Conservation (phyloP, 64 coral and sea anemone genomes). For the Pocillopora damicornis region DNA sequence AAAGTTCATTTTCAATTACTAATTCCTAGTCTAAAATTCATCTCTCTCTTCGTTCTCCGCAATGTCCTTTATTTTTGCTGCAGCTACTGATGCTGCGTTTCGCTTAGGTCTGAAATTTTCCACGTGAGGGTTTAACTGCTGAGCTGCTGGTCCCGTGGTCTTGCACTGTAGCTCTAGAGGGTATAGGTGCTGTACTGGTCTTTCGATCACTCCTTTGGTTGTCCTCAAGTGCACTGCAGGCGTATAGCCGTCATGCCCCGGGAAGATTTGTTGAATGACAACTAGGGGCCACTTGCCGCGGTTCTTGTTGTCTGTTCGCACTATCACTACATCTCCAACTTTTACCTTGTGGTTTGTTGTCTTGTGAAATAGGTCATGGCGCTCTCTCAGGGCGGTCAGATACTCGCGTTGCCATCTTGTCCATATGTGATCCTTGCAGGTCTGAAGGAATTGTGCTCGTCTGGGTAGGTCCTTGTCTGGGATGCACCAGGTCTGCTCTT, state of each 20-base stretch:
- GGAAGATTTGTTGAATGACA: constrained; percentile 34
- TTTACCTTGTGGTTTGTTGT: constrained; percentile 8
- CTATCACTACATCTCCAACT: constrained; percentile 27
- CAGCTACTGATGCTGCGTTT: constrained; percentile 40
- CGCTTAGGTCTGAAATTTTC: constrained; percentile 33
- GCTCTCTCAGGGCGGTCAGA: neutral
- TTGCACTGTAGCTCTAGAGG: constrained; percentile 43
- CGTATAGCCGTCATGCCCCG: constrained; percentile 47
- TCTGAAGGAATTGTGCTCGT: neutral
- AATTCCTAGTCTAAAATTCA: too few species aligned
- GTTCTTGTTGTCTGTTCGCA: constrained; percentile 43
- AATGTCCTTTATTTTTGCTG: constrained; percentile 39
- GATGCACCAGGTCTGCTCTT: neutral
- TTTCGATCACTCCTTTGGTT: constrained; percentile 35
- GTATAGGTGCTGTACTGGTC: constrained; percentile 50
- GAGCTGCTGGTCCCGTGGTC: neutral
- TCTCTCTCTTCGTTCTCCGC: constrained; percentile 10
- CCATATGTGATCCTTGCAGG: constrained; percentile 1
- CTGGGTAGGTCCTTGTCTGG: neutral
- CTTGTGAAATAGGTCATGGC: neutral
- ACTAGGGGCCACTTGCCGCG: constrained; percentile 36
- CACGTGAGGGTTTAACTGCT: constrained; percentile 23
- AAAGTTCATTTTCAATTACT: too few species aligned
- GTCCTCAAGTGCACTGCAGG: constrained; percentile 28
- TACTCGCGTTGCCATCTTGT: constrained; percentile 5